These are phyloP conservation scores for Tetragonisca angustula DNA, from an alignment of 2,888 invertebrate species.

Conservation along the genomic window DNA sequence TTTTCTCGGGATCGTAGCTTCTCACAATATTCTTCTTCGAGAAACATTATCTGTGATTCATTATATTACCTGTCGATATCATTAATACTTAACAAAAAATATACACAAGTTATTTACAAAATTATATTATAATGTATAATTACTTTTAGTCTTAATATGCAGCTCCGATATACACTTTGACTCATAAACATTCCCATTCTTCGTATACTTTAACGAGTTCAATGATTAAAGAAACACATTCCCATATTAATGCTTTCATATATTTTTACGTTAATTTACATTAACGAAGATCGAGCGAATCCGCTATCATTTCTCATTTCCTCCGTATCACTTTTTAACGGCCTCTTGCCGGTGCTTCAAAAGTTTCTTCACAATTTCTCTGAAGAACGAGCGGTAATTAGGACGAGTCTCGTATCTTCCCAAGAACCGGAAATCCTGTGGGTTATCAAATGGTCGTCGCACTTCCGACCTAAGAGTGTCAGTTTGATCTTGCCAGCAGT, in stretches of 20 bases:
- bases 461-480: conserved; percentile 65
- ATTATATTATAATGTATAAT: neutral
- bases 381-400: conserved; percentile 73
- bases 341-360: conserved; percentile 58
- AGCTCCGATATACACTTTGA: too few species aligned
- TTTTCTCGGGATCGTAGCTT: conserved; percentile 57
- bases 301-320: conserved; percentile 46
- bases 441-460: conserved; percentile 71
- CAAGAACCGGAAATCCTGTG: conserved; percentile 71
- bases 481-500: conserved; percentile 19
- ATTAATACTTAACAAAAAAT: conserved; percentile 20
- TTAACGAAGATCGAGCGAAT: conserved; percentile 46
- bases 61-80: conserved; percentile 40
- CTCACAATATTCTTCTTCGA: conserved; percentile 67
- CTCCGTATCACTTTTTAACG: conserved; percentile 63
- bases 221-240: neutral
- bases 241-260: conserved; percentile 10
- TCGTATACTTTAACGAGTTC: neutral
- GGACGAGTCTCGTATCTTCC: conserved; percentile 70
- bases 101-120: neutral
- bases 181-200: neutral
- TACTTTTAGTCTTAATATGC: neutral
- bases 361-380: conserved; percentile 63
- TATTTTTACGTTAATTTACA: conserved; percentile 36
- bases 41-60: conserved; percentile 45